Conservation (phyloP, 2,888 invertebrate species). For the Proisotoma minuta region DNA sequence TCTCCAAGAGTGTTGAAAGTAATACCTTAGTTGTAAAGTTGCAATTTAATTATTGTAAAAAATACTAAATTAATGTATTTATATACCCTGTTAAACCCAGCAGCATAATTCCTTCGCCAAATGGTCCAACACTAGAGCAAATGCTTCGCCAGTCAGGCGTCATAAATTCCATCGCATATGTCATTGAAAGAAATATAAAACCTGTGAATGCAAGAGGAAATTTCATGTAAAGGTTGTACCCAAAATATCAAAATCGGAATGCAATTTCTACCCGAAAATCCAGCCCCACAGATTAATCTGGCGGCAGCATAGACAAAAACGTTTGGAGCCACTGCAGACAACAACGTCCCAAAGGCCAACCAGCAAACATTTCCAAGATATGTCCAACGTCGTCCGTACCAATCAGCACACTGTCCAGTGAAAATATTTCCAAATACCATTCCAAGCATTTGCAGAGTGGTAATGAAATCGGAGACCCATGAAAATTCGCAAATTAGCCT, state of each 20-base stretch:
- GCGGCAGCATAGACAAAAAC: slow-evolving; percentile 28
- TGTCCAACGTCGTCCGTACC: slow-evolving; percentile 30
- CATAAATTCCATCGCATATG: slow-evolving; percentile 42
- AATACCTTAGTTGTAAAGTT: too few relatives aligned
- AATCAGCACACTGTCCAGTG: slow-evolving; percentile 31
- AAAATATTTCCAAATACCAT: slow-evolving; percentile 25
- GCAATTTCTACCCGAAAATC: slow-evolving; percentile 17
- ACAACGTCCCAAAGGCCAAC: slow-evolving; percentile 21
- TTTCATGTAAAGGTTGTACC: not conserved
- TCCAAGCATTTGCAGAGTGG: slow-evolving; percentile 37
- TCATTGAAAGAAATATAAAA: slow-evolving; percentile 35
- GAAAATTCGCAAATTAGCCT: slow-evolving; percentile 27
- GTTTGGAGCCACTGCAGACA: slow-evolving; percentile 25
- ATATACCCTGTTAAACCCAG: slow-evolving; percentile 30
- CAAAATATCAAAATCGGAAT: not conserved
- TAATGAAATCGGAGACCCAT: slow-evolving; percentile 37
- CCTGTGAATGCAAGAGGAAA: slow-evolving; percentile 8
- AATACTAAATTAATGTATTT: too few relatives aligned
- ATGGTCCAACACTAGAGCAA: slow-evolving; percentile 37
- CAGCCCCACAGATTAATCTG: slow-evolving; percentile 35
- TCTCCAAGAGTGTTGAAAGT: slow-evolving; percentile 30
- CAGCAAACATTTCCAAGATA: slow-evolving; percentile 22
- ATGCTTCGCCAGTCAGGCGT: slow-evolving; percentile 37
- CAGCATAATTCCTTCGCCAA: slow-evolving; percentile 37
- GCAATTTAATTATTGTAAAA: too few relatives aligned